Evolutionary conservation across 2,113 vertebrate species (phyloP).

Genomic region (Mola mola): DNA sequence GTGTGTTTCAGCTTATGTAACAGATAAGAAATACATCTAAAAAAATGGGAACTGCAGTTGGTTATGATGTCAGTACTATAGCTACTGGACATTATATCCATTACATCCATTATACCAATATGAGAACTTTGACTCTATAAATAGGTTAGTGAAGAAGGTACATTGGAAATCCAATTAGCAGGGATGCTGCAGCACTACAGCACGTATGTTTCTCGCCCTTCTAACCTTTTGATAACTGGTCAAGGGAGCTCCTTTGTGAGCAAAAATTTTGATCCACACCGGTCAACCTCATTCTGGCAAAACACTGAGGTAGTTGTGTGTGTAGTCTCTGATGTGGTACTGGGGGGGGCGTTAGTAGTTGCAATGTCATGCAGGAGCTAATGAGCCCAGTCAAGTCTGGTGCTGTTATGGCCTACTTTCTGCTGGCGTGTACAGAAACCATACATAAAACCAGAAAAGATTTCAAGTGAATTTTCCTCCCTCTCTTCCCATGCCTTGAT

Average conservation of each 20-base stretch:
- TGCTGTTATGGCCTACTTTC: background rate
- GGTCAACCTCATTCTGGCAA: too few relatives aligned
- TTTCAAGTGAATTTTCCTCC: background rate
- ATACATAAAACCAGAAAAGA: background rate
- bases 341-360: too few relatives aligned
- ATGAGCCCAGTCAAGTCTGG: too few relatives aligned
- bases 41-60: constrained; percentile 11
- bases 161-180: constrained; percentile 40
- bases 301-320: too few relatives aligned
- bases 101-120: constrained; percentile 24
- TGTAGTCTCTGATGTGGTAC: too few relatives aligned
- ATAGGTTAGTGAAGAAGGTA: constrained; percentile 41
- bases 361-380: too few relatives aligned
- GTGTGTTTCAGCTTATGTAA: background rate
- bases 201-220: background rate
- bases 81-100: constrained; percentile 13
- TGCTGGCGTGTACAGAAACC: background rate
- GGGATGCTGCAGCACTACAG: constrained; percentile 8
- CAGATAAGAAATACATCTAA: constrained; percentile 7
- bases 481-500: constrained; percentile 7
- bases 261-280: too few relatives aligned
- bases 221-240: constrained; percentile 24
- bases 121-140: constrained; percentile 28
- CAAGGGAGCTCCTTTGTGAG: too few relatives aligned
- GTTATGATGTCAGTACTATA: constrained; percentile 7